Evolutionary conservation across 2,113 vertebrate genomes (phyloP).

Genomic region (Pseudorhombus dupliciocellatus): DNA sequence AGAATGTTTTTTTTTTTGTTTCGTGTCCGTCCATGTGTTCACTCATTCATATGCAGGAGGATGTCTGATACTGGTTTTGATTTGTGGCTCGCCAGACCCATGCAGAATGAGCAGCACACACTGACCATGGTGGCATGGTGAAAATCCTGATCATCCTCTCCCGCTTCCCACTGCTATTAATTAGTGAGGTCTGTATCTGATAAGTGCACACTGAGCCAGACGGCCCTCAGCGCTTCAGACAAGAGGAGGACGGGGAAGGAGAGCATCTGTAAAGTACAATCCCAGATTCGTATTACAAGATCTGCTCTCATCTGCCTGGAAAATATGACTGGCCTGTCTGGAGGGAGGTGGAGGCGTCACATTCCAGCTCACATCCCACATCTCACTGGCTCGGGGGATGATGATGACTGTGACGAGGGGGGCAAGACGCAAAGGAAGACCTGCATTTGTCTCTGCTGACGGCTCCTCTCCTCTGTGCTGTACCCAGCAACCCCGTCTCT

Average conservation of each 20-base stretch:
- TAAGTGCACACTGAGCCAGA: conserved; percentile 44
- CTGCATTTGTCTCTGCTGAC: conserved; percentile 1
- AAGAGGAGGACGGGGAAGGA: neutral
- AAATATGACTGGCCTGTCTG: conserved; percentile 69
- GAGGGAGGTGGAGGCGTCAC: conserved; percentile 54
- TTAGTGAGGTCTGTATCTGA: neutral
- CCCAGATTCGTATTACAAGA: conserved; percentile 66
- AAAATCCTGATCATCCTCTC: neutral
- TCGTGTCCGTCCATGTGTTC: neutral
- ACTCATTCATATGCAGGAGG: conserved; percentile 7
- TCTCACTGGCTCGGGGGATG: conserved; percentile 43
- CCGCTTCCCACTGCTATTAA: neutral
- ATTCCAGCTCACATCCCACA: conserved; percentile 68
- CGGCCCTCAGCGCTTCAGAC: conserved; percentile 36
- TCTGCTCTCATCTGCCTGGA: conserved; percentile 71
- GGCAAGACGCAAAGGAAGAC: neutral
- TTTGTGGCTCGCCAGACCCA: conserved; percentile 17
- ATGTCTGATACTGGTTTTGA: conserved; percentile 19
- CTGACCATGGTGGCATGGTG: neutral
- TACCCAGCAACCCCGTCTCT: neutral
- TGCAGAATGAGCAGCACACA: conserved; percentile 18
- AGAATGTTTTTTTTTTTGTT: conserved; percentile 9
- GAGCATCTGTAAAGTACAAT: conserved; percentile 70
- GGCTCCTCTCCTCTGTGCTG: conserved; percentile 1
- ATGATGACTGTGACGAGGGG: conserved; percentile 45